Base-by-base conservation (phyloP, 1,140 invertebrate genomes). In the Cydia splendana region DNA sequence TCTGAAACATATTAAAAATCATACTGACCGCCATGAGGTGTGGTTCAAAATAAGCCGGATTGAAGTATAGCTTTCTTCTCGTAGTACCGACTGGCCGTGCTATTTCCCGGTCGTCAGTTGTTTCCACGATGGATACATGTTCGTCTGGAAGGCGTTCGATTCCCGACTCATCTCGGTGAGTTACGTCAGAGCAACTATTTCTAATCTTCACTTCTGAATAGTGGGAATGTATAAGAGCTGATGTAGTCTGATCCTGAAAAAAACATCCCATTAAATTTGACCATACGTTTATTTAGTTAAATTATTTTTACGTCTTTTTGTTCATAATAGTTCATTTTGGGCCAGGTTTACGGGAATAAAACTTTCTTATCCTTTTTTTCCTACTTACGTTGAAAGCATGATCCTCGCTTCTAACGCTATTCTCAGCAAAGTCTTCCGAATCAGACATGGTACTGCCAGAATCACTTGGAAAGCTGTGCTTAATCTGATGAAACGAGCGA, bases 11-110 rank as follows among this genome's bases (percentile, higher is more conserved):
- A n/a, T 24, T 24, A 24, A 24, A 75, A 65, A 57, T 12, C 28
- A 65, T 77, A 93, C 94, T 95, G 94, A 97, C 97, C 92, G 96
- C 90, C 82, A 98, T 93, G 30, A 97, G 85, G 85, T 98, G 96
- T 57, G 96, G 96, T 85, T 98, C 97, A 84, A 98, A 98, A 85
- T 97, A 98, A 2, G 97, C 96, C 1, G 97, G 97, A 90, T 98
- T 98, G 81, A 98, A 97, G 84, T 97, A 97, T 0, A 98, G 93
- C 84, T 98, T 97, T 77, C 96, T 95, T 75, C 96, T 93, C 9
- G 96, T 95, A 76, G 94, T 95, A 9, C 95, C 94, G 78, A 96
- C 95, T 69, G 95, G 94, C 79, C 94, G 90, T 2, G 95, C 89
- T 71, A 94, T 94, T 81, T 96, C 95, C 74, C 95, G 88, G 67